These are phyloP conservation scores for Alces alces DNA, from an alignment of 2,113 vertebrate genomes.

Conservation along the genomic window DNA sequence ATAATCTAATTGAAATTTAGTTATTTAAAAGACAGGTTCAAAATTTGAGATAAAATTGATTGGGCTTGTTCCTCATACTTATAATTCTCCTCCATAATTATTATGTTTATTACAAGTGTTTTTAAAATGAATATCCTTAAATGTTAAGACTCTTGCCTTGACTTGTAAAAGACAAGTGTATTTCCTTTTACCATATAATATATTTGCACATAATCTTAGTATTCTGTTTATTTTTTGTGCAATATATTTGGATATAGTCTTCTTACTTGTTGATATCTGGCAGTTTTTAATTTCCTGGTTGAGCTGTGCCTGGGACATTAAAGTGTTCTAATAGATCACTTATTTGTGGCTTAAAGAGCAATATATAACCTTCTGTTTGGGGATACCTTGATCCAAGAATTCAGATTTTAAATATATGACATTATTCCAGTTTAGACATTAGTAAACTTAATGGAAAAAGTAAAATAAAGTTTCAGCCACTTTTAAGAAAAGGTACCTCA, in stretches of 20 bases:
- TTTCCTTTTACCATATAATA: neutral
- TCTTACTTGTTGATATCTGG: neutral
- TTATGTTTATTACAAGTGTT: neutral
- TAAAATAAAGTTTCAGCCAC: neutral
- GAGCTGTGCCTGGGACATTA: neutral
- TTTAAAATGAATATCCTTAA: slow-evolving; percentile 9
- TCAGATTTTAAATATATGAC: neutral
- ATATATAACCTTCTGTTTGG: neutral
- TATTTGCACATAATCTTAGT: neutral
- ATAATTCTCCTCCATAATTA: neutral
- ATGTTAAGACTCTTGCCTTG: neutral
- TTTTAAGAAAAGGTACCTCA: neutral
- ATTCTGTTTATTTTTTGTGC: neutral
- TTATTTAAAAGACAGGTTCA: neutral
- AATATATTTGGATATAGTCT: neutral
- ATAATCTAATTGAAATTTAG: neutral
- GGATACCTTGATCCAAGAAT: neutral
- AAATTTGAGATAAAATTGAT: neutral
- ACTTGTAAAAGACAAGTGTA: neutral
- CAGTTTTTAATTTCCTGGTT: slow-evolving; percentile 21
- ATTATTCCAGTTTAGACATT: neutral
- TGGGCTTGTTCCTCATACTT: neutral
- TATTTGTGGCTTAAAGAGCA: neutral
- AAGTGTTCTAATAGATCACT: neutral
- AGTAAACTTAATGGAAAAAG: neutral